Evolutionary conservation across 2,888 invertebrate genomes (phyloP), one percentile per base, ranked within the genome.

Genomic region (Anagyrus pseudococci): DNA sequence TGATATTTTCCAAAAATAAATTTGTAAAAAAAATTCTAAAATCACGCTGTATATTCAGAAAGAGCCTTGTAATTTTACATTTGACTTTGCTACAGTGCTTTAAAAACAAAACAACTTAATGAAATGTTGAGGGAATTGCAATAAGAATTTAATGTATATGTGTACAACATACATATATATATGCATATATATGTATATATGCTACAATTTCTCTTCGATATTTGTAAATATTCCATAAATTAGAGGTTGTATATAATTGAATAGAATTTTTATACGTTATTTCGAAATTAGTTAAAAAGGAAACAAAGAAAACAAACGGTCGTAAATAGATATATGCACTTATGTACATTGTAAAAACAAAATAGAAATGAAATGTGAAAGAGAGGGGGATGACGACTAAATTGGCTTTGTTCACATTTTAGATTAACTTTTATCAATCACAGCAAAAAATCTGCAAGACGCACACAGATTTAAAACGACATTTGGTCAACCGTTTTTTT

Each of bases 221-320:
- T 37, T 66, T 71, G 71, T 71, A 70, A 72, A 70, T 71, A 72
- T 71, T 69, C 68, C 68, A 67, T 64, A 66, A 66, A 40, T 53
- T 69, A 69, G 70, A 61, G 49, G 66, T 69, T 75, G 76, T 76
- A 75, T 66, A 76, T 76, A 76, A 69, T 70, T 73, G 66, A 63
- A 68, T 69, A 70, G 50, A 59, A 57, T 70, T 73, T 74, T 74
- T 67, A 72, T 74, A 74, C 74, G 69, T 72, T 70, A 68, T 71
- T 69, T 67, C 68, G 60, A 66, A 8, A 37, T 37, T 37, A 8
- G 15, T 55, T 71, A 69, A 54, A 56, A 55, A 64, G 53, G 56
- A 57, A 56, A 59, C 33, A 20, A 10, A 20, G 23, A 41, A 23
- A 62, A 37, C 33, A 25, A 47, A 47, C 54, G 55, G 60, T 59